phyloP scores from a whole-genome alignment of 2,113 vertebrate genomes.

The Cinclus cinclus region DNA sequence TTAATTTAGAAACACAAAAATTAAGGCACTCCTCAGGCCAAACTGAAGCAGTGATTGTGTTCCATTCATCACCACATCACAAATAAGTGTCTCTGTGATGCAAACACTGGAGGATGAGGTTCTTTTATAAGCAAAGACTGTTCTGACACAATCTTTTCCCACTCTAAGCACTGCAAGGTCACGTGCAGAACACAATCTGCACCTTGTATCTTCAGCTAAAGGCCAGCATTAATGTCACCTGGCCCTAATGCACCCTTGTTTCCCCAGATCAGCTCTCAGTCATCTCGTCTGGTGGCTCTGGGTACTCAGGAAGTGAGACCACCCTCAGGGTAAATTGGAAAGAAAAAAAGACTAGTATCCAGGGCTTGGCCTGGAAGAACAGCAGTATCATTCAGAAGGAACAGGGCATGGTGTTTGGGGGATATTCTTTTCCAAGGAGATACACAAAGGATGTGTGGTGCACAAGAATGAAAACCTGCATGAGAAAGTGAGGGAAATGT shows the following conservation, averaged over 20 bases:
- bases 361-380: not conserved
- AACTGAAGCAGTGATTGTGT: not conserved
- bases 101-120: not conserved
- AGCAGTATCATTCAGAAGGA: conserved; percentile 28
- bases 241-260: accelerated
- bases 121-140: not conserved
- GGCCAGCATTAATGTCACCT: not conserved
- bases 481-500: conserved; percentile 23
- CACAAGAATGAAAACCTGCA: conserved; percentile 44
- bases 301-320: not conserved
- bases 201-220: not conserved
- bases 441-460: not conserved
- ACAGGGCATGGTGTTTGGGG: not conserved
- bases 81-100: not conserved
- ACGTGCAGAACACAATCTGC: not conserved
- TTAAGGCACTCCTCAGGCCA: not conserved
- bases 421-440: not conserved
- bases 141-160: not conserved
- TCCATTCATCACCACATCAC: not conserved
- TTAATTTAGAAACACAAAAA: not conserved
- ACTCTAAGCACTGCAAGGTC: not conserved
- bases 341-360: not conserved
- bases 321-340: not conserved
- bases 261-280: not conserved
- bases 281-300: not conserved